phyloP scores from a whole-genome alignment of 2,113 vertebrate genomes.

The Microtus oregoni region DNA sequence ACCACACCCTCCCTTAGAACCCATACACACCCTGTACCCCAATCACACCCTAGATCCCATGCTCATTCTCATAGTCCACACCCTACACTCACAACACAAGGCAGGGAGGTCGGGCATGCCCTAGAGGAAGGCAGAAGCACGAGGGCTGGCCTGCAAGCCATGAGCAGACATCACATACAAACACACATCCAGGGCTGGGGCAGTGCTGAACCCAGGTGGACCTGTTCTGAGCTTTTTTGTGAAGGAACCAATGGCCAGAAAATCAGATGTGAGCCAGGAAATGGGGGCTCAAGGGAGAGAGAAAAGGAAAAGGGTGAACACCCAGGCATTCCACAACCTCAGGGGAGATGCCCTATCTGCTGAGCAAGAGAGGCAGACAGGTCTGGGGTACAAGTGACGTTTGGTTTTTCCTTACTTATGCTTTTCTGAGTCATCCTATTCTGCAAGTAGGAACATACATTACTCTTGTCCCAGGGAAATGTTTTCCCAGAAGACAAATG shows the following conservation, averaged over 20 bases:
- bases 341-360: too few species aligned
- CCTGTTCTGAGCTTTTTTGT: not conserved
- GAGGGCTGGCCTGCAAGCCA: not conserved
- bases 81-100: not conserved
- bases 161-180: not conserved
- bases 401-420: not conserved
- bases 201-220: not conserved
- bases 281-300: not conserved
- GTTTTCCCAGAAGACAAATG: not conserved
- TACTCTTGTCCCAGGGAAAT: not conserved
- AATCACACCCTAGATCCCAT: not conserved
- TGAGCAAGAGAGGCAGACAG: too few species aligned
- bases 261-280: not conserved
- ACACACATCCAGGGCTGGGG: accelerated
- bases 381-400: not conserved
- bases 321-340: not conserved
- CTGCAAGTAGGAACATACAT: not conserved
- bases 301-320: not conserved
- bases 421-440: not conserved
- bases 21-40: not conserved
- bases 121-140: not conserved
- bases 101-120: not conserved
- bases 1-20: not conserved
- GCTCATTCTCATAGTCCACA: not conserved
- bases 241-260: not conserved